These are phyloP conservation scores for Paratrypauchen microcephalus DNA, from an alignment of 2,797 vertebrate species.

Conservation along the genomic window DNA sequence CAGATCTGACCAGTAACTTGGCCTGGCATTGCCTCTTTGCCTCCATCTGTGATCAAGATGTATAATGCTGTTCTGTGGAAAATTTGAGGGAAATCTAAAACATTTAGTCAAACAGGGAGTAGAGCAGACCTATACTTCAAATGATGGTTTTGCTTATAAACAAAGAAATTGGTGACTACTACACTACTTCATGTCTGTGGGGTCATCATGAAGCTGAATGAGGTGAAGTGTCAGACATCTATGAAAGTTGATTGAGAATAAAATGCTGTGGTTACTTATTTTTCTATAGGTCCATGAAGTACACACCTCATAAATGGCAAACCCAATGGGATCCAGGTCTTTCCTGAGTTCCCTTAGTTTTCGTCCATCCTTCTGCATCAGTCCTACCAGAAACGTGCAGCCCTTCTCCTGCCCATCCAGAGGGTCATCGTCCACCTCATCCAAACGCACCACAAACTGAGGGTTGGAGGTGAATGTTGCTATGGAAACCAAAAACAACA, in stretches of 20 bases:
- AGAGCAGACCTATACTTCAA: neutral
- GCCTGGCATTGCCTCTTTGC: too few relatives aligned
- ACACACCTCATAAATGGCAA: slow-evolving; percentile 74
- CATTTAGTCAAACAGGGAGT: too few relatives aligned
- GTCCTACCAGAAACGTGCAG: slow-evolving; percentile 78
- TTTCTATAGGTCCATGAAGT: neutral
- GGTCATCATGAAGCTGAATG: neutral
- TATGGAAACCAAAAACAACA: slow-evolving; percentile 24
- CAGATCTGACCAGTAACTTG: too few relatives aligned
- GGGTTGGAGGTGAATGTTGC: slow-evolving; percentile 81
- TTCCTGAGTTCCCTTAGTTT: slow-evolving; percentile 43
- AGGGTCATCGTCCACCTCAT: slow-evolving; percentile 75
- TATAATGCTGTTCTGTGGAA: too few relatives aligned
- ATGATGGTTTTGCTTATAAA: neutral
- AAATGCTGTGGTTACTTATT: neutral
- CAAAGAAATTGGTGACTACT: neutral
- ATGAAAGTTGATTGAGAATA: neutral
- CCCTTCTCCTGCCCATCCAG: slow-evolving; percentile 64
- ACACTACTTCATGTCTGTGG: neutral
- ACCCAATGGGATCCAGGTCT: slow-evolving; percentile 73
- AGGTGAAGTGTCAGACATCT: neutral
- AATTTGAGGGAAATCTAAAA: too few relatives aligned
- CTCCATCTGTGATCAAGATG: too few relatives aligned
- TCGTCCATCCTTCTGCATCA: slow-evolving; percentile 79
- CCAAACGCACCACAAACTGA: slow-evolving; percentile 75